Base-by-base conservation (phyloP, 2,888 invertebrate species). In the Catonia carolina region DNA sequence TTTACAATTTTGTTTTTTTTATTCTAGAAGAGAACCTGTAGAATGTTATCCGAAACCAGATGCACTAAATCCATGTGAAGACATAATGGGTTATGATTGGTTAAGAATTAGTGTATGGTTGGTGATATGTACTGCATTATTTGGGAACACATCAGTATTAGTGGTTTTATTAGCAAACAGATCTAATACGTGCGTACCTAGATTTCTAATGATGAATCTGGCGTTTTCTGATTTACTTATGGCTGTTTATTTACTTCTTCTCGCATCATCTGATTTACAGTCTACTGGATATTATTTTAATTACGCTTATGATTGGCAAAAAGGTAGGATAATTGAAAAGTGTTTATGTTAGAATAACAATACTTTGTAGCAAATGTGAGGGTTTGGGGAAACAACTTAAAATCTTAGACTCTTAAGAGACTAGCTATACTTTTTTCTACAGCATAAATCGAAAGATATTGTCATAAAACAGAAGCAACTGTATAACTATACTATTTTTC, bases 291-390 rank as follows among this genome's bases (percentile, higher is more conserved):
- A 84, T 62, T 94, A 92, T 74, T 92, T 92, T 72, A 92, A 92
- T 71, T 86, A 85, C 71, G 93, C 93, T 2, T 92, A 86, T 66
- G 84, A 86, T 68, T 94, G 94, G 93, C 93, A 94, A 73, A 81
- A 83, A 63, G 84, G 85, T 80, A 67, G 70, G 67, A 63, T 47
- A 18, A 15, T 33, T 8, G 27, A 15, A 37, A n/a, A n/a, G n/a
- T n/a, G n/a, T n/a, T 22, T 18, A 17, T 10, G 5, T 36, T 27
- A 10, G 14, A 37, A 12, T 58, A n/a, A 15, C 33, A 22, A 31
- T 14, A 2, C n/a, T 31, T 12, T 31, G n/a, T n/a, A n/a, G n/a
- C n/a, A n/a, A n/a, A n/a, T n/a, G 22, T 18, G 27, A 17, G 2
- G 18, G 15, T n/a, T 33, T 15, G 15, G 14, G 10, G 8, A 10